phyloP scores from a whole-genome alignment of 2,797 vertebrate genomes.

The Brachyalestes nurse region DNA sequence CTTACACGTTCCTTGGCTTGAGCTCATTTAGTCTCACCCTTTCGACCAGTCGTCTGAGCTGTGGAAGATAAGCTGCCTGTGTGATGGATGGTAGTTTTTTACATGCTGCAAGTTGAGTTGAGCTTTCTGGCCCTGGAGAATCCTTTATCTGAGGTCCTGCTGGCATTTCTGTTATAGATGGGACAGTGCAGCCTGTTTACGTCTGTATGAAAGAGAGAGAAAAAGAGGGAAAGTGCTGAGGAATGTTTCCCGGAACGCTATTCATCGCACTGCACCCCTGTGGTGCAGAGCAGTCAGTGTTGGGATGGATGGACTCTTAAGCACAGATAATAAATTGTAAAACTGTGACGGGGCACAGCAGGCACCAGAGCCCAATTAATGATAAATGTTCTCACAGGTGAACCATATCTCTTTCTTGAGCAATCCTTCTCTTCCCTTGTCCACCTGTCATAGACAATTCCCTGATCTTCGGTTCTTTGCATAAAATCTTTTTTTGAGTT shows the following conservation, averaged over 20 bases:
- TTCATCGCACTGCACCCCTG: slow-evolving; percentile 64
- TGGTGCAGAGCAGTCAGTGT: slow-evolving; percentile 61
- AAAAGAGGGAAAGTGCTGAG: slow-evolving; percentile 46
- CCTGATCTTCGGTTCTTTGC: slow-evolving; percentile 31
- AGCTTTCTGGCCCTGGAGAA: neutral
- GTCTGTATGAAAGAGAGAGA: slow-evolving; percentile 34
- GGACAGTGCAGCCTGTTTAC: slow-evolving; percentile 21
- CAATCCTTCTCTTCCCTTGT: slow-evolving; percentile 3
- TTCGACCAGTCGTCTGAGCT: neutral
- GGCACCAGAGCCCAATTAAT: slow-evolving; percentile 74
- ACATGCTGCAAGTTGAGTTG: neutral
- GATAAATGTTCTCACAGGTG: slow-evolving; percentile 72
- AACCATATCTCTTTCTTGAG: slow-evolving; percentile 64
- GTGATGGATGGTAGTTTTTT: slow-evolving; percentile 9
- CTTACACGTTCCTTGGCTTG: neutral
- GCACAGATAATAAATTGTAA: slow-evolving; percentile 77
- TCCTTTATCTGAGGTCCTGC: neutral
- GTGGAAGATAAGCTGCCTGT: neutral
- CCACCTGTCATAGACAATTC: slow-evolving; percentile 20
- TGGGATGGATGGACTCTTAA: slow-evolving; percentile 81
- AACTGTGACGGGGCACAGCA: slow-evolving; percentile 71
- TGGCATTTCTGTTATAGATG: slow-evolving; percentile 18
- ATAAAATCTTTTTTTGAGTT: no score
- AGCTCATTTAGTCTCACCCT: neutral
- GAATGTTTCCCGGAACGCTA: slow-evolving; percentile 56